Conservation (phyloP, 2,888 invertebrate species). For the Anagyrus pseudococci region DNA sequence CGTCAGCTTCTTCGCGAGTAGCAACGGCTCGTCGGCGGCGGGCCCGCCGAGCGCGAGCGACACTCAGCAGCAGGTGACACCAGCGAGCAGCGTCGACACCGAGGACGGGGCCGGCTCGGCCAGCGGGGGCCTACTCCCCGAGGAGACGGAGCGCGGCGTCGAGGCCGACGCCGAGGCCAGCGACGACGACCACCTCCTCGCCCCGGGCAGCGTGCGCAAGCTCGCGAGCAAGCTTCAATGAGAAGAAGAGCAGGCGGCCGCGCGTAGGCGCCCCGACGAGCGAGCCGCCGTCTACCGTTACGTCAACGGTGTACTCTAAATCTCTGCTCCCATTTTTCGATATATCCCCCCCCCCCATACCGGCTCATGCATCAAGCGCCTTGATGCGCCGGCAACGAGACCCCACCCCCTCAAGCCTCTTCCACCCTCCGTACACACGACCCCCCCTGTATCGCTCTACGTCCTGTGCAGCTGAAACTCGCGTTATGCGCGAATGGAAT, state of each 20-base stretch:
- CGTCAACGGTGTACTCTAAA: neutral
- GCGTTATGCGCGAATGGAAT: too few species aligned
- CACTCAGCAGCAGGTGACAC: conserved; percentile 62
- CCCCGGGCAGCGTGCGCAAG: conserved; percentile 20
- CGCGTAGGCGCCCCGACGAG: conserved; percentile 1
- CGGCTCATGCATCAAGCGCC: too few species aligned
- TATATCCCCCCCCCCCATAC: too few species aligned
- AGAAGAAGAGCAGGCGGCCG: neutral
- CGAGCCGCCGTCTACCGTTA: neutral
- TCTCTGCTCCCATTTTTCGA: too few species aligned
- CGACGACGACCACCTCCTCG: conserved; percentile 59
- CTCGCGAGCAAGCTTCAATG: neutral
- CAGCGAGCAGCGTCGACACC: conserved; percentile 68
- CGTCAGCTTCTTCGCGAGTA: conserved; percentile 42
- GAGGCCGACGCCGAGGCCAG: conserved; percentile 69
- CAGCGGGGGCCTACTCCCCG: conserved; percentile 61
- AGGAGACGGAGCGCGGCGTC: conserved; percentile 65
- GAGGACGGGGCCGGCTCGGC: conserved; percentile 65
- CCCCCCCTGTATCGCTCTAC: too few species aligned
- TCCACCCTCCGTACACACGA: too few species aligned
- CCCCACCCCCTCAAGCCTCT: too few species aligned
- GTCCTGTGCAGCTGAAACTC: too few species aligned
- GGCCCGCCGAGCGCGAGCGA: too few species aligned
- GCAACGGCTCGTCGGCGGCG: conserved; percentile 43
- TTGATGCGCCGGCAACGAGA: too few species aligned